A percentile compares a stretch with the other conserved stretches of the same genome.
phyloP scores from a whole-genome alignment of 92 coral and sea anemone genomes.

The Parazoanthus atlanticus region DNA sequence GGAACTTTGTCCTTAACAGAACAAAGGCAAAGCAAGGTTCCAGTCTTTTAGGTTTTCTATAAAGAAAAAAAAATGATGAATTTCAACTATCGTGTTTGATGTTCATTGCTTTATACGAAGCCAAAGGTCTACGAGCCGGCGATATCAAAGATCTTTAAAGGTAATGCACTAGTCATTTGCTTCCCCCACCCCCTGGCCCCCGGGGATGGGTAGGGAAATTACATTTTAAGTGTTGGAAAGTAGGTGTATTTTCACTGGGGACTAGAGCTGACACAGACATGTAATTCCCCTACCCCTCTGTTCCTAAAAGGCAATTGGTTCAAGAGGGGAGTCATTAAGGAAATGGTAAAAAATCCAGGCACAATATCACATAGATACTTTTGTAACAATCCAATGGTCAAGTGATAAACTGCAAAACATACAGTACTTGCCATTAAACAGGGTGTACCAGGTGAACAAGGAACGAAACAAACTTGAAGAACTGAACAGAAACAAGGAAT shows the following conservation, averaged over 20 bases:
- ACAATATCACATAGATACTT: neutral
- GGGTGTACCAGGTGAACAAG: conserved; percentile 9
- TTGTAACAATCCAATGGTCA: neutral
- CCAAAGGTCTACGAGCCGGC: no score
- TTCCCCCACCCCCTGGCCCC: neutral
- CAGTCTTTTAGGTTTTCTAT: no score
- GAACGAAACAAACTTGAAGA: neutral
- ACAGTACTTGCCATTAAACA: conserved; percentile 13
- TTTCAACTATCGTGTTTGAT: no score
- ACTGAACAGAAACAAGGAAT: no score
- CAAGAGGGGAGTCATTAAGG: conserved; percentile 3
- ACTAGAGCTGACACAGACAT: conserved; percentile 5
- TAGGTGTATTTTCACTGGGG: conserved; percentile 8
- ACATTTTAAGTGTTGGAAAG: neutral
- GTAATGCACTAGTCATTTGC: neutral
- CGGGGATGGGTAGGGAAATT: neutral
- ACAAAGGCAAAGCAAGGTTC: no score
- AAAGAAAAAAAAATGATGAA: no score
- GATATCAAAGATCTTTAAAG: no score
- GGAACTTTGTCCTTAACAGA: no score
- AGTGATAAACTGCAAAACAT: neutral
- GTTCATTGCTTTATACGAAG: no score
- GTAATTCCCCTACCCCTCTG: conserved; percentile 3
- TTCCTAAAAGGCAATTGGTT: neutral
- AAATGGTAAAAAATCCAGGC: conserved; percentile 3